Conservation (phyloP, 2,888 invertebrate species). For the Diachrysia chrysitis region DNA sequence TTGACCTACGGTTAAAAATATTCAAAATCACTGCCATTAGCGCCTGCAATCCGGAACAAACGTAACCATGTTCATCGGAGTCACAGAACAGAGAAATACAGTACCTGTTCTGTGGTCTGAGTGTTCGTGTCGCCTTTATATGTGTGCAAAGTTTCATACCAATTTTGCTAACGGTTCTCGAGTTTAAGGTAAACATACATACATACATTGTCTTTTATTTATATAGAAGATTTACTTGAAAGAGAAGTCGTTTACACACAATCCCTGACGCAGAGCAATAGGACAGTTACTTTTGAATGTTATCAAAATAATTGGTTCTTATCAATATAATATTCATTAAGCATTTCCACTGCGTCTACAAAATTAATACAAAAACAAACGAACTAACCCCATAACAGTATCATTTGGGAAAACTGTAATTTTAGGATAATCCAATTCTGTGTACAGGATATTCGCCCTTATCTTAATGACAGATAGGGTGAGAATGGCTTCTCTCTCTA, state of each 20-base stretch:
- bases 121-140: too few species aligned
- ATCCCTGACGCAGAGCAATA: not conserved
- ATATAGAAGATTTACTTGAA: not conserved
- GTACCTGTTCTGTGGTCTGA: too few species aligned
- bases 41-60: too few species aligned
- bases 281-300: not conserved
- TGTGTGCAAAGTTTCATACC: too few species aligned
- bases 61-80: too few species aligned
- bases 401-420: conserved; percentile 14
- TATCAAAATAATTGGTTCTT: conserved; percentile 8
- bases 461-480: conserved; percentile 17
- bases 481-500: conserved; percentile 12
- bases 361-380: conserved; percentile 17
- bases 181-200: too few species aligned
- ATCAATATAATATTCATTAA: conserved; percentile 10
- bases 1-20: too few species aligned
- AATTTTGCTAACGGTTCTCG: too few species aligned
- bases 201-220: too few species aligned
- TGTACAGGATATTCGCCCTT: conserved; percentile 20
- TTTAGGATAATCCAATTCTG: conserved; percentile 17
- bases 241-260: not conserved
- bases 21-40: too few species aligned
- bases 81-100: too few species aligned
- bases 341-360: not conserved
- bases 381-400: conserved; percentile 23